Conservation (phyloP, 2,888 invertebrate genomes). For the Eupithecia subumbrata region DNA sequence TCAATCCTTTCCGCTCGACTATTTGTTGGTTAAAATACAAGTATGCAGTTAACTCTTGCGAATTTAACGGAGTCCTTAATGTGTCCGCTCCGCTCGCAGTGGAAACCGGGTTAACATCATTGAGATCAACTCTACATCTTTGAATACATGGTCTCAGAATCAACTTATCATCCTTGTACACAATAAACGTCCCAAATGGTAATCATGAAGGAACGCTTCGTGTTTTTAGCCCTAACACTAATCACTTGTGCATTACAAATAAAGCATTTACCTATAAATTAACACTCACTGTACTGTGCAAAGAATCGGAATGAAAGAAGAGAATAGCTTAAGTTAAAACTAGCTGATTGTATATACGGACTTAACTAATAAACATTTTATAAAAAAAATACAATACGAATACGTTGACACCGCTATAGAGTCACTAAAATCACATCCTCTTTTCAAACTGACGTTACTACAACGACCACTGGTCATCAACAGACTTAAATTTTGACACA, state of each 20-base stretch:
- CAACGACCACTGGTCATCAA: not conserved
- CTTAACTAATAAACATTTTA: constrained; percentile 53
- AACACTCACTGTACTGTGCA: constrained; percentile 40
- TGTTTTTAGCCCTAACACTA: constrained; percentile 29
- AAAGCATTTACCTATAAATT: constrained; percentile 32
- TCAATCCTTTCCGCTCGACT: no score
- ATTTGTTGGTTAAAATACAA: no score
- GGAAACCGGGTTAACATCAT: not conserved
- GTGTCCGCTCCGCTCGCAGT: no score
- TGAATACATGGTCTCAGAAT: constrained; percentile 27
- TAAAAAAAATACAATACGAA: constrained; percentile 48
- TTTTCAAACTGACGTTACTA: not conserved
- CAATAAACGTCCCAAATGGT: constrained; percentile 45
- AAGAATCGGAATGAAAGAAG: constrained; percentile 74
- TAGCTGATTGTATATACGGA: constrained; percentile 43
- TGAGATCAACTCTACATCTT: constrained; percentile 18
- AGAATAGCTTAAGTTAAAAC: constrained; percentile 60
- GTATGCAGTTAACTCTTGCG: not conserved
- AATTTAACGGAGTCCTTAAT: no score
- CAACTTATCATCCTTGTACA: constrained; percentile 28
- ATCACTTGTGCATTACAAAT: constrained; percentile 37
- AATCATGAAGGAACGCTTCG: constrained; percentile 21
- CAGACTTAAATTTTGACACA: not conserved
- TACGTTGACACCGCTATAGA: constrained; percentile 49
- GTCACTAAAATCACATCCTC: constrained; percentile 39